Percentiles rank a stretch among this genome's conserved stretches.
phyloP scores from a whole-genome alignment of 2,888 invertebrate genomes.

The Aphidius colemani region DNA sequence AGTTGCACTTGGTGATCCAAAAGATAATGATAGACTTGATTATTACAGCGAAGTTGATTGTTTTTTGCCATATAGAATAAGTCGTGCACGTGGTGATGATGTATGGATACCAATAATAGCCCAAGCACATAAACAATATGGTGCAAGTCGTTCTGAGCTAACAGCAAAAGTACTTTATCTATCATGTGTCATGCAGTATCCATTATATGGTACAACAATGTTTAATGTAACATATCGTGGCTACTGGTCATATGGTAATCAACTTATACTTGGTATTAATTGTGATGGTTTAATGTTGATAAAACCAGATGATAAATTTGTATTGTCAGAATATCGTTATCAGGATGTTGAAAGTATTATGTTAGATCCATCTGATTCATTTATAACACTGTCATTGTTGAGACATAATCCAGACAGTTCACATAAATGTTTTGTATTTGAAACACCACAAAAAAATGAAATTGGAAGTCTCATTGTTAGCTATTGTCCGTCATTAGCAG shows the following conservation, averaged over 20 bases:
- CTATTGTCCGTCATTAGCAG: slow-evolving; percentile 84
- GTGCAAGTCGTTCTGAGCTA: slow-evolving; percentile 87
- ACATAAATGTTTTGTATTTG: slow-evolving; percentile 90
- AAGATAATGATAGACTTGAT: slow-evolving; percentile 76
- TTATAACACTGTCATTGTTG: slow-evolving; percentile 86
- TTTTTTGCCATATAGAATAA: slow-evolving; percentile 84
- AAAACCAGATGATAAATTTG: slow-evolving; percentile 88
- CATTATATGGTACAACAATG: slow-evolving; percentile 84
- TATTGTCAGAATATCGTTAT: slow-evolving; percentile 89
- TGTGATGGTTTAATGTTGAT: slow-evolving; percentile 90
- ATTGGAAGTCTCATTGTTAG: slow-evolving; percentile 91
- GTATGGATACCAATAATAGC: slow-evolving; percentile 88
- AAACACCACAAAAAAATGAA: slow-evolving; percentile 87
- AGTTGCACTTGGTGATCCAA: slow-evolving; percentile 88
- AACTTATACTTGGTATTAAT: slow-evolving; percentile 79
- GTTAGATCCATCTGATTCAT: slow-evolving; percentile 89
- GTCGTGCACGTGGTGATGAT: slow-evolving; percentile 76
- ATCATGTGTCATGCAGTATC: slow-evolving; percentile 96
- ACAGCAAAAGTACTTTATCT: slow-evolving; percentile 92
- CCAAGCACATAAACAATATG: slow-evolving; percentile 88
- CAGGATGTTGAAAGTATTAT: slow-evolving; percentile 88
- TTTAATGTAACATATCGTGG: slow-evolving; percentile 91
- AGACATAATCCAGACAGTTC: slow-evolving; percentile 70
- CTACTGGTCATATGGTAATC: slow-evolving; percentile 86
- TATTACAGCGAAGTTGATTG: slow-evolving; percentile 91